Evolutionary conservation across 2,113 vertebrate species (phyloP).

Genomic region (Fregetta grallaria): DNA sequence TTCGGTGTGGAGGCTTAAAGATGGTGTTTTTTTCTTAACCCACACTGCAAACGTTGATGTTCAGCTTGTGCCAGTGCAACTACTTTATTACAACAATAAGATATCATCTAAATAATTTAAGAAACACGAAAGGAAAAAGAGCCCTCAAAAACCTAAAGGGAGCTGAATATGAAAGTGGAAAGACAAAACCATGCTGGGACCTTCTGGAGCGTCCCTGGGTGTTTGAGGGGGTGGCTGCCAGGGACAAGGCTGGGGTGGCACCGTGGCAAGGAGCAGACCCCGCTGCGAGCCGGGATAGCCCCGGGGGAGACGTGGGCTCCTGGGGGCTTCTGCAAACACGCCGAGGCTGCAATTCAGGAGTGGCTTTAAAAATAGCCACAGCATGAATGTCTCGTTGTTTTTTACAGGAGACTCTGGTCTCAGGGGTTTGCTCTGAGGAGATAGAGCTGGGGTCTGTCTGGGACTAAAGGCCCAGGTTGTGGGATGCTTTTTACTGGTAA

Average conservation of each 20-base stretch:
- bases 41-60: neutral
- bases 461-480: too few species aligned
- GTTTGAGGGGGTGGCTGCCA: neutral
- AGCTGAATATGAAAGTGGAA: neutral
- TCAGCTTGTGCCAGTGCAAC: neutral
- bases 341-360: neutral
- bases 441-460: neutral
- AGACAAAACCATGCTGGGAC: neutral
- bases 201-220: accelerated
- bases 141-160: neutral
- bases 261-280: neutral
- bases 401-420: neutral
- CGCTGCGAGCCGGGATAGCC: accelerated
- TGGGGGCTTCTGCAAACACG: neutral
- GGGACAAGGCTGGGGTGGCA: neutral
- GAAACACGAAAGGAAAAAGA: neutral
- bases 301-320: neutral
- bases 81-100: neutral
- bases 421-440: neutral
- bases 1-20: neutral
- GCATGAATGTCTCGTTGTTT: neutral
- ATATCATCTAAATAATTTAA: neutral
- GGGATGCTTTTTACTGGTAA: neutral
- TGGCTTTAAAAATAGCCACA: neutral
- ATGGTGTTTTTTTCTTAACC: neutral